phyloP scores from a whole-genome alignment of 2,888 invertebrate genomes.

The Heliconius charithonia region DNA sequence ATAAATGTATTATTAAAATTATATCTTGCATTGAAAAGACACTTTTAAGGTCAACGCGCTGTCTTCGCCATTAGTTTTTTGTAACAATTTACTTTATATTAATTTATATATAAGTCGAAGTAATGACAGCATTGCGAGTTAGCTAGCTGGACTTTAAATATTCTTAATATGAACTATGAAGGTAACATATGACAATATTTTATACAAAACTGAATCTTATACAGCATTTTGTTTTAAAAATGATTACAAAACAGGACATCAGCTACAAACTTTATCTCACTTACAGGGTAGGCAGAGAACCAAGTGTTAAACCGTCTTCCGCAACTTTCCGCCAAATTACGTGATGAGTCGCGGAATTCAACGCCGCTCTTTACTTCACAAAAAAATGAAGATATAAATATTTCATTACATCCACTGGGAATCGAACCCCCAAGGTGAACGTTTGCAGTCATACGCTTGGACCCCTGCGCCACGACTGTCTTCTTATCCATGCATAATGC shows the following conservation, averaged over 20 bases:
- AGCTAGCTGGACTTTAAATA: not conserved
- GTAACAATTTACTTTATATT: not conserved
- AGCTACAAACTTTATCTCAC: too few relatives aligned
- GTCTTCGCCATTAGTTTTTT: conserved; percentile 2
- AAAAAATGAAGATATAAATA: too few relatives aligned
- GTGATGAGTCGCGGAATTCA: too few relatives aligned
- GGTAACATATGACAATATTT: not conserved
- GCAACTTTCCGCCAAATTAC: too few relatives aligned
- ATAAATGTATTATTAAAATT: not conserved
- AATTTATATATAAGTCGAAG: not conserved
- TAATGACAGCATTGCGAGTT: not conserved
- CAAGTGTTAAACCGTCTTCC: too few relatives aligned
- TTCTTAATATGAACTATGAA: not conserved
- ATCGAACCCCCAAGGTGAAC: too few relatives aligned
- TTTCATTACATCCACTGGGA: too few relatives aligned
- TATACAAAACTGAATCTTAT: not conserved
- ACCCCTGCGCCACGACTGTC: too few relatives aligned
- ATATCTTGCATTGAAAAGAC: not conserved
- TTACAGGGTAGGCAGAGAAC: too few relatives aligned
- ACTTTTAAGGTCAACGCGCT: not conserved
- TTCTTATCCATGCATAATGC: conserved; percentile 17
- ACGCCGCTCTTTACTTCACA: too few relatives aligned
- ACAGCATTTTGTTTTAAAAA: not conserved
- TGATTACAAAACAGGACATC: not conserved
- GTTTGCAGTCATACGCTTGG: too few relatives aligned